These are phyloP conservation scores for Gyrodactylus bullatarudis DNA, from an alignment of 1,140 invertebrate species.

Conservation along the genomic window DNA sequence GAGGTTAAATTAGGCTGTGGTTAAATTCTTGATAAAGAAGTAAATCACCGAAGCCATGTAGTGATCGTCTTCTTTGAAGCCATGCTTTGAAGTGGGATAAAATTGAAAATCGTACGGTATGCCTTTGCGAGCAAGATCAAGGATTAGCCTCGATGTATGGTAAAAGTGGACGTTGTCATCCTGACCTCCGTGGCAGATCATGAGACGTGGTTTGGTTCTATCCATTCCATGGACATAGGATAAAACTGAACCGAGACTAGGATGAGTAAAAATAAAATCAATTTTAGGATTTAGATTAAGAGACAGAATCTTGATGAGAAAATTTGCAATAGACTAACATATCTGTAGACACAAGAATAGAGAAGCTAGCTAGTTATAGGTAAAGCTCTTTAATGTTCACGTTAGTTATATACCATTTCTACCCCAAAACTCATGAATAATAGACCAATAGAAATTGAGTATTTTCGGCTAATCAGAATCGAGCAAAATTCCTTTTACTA, in stretches of 20 bases:
- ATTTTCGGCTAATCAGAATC: too few species aligned
- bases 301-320: too few species aligned
- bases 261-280: background rate
- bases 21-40: background rate
- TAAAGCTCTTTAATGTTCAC: too few species aligned
- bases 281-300: too few species aligned
- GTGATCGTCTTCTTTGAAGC: background rate
- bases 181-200: conserved; percentile 86
- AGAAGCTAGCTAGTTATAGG: too few species aligned
- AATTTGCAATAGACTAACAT: too few species aligned
- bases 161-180: conserved; percentile 99
- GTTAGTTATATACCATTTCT: too few species aligned
- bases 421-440: too few species aligned
- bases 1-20: too few species aligned
- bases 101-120: background rate
- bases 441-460: too few species aligned
- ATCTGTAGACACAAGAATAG: too few species aligned
- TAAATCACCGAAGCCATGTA: background rate
- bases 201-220: conserved; percentile 31
- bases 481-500: too few species aligned
- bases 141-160: conserved; percentile 57
- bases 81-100: conserved; percentile 6
- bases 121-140: conserved; percentile 51
- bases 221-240: background rate
- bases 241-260: background rate